Base-by-base conservation (phyloP, 2,797 vertebrate species). In the Danio choprae region DNA sequence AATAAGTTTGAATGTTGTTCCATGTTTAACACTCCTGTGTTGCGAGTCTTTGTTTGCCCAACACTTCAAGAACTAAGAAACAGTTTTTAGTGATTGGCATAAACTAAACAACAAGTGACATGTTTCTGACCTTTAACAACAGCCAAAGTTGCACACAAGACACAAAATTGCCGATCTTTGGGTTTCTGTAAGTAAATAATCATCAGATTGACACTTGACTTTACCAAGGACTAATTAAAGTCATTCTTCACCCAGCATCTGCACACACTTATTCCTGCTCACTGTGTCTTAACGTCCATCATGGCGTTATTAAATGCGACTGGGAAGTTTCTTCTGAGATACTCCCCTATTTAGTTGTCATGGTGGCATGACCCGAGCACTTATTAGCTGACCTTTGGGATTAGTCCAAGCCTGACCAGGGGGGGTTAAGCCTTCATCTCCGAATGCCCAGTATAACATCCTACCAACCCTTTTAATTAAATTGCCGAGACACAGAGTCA, bases 401-500 rank as follows among this genome's bases (percentile, higher is more conserved):
- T 93, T 90, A 91, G 87, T 87, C 88, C 89, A 89, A 87, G 81
- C 70, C 85, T 53, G 51, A 29, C 18, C 12, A 8, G 60, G 59
- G 79, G 74, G 77, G 50, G 84, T 88, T 89, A 91, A 91, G 89
- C 86, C 87, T 86, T 88, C 87, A 90, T 88, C 92, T 90, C 81
- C 65, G 85, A 87, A 87, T 87, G 89, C 85, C 86, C 59, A 40
- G 84, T 84, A 88, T 86, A 88, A 86, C 87, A 87, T 92, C 89
- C 89, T 87, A 79, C 88, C 80, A 79, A 86, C 89, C 90, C 87
- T 77, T 89, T 95, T 96, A 95, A 96, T 96, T 95, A 96, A 95
- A 95, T 96, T 93, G 94, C 96, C 92, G 91, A 93, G 95, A 93
- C 95, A 95, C 93, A 89, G 75, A 92, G 81, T 79, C 87, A 95